phyloP scores from a whole-genome alignment of 2,113 vertebrate species.

The Protobothrops mucrosquamatus region DNA sequence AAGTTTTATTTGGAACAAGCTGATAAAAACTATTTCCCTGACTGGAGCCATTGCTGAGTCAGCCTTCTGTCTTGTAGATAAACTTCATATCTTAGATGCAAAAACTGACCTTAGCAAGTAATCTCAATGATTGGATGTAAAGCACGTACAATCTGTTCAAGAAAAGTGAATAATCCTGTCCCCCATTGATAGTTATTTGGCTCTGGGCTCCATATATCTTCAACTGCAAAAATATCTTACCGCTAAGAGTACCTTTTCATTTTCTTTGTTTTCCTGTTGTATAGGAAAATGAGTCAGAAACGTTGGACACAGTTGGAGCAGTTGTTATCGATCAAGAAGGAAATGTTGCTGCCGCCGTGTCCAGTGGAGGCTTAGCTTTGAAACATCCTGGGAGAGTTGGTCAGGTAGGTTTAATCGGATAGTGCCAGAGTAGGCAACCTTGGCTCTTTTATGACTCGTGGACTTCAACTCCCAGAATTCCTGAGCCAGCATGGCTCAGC shows the following conservation, averaged over 20 bases:
- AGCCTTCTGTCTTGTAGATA: background rate
- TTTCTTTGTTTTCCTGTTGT: slow-evolving; percentile 17
- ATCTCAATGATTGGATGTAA: background rate
- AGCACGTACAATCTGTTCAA: background rate
- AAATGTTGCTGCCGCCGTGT: slow-evolving; percentile 96
- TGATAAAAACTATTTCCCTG: background rate
- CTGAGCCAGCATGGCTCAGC: too few relatives aligned
- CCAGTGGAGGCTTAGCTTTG: slow-evolving; percentile 96
- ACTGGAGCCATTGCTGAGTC: background rate
- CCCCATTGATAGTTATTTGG: background rate
- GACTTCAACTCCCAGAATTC: too few relatives aligned
- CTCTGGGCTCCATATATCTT: background rate
- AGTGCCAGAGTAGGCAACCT: background rate
- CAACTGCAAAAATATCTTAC: background rate
- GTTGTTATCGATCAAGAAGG: slow-evolving; percentile 96
- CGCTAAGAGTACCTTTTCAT: background rate
- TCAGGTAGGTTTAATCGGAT: slow-evolving; percentile 69
- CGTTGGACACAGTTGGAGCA: slow-evolving; percentile 93
- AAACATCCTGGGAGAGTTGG: slow-evolving; percentile 97
- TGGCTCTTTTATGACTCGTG: too few relatives aligned
- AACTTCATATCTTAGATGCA: background rate
- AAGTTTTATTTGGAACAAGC: background rate
- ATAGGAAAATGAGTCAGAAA: slow-evolving; percentile 87
- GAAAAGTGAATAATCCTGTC: background rate
- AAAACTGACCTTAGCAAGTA: background rate